Evolutionary conservation across 2,888 invertebrate genomes (phyloP).

Genomic region (Tholera decimalis): DNA sequence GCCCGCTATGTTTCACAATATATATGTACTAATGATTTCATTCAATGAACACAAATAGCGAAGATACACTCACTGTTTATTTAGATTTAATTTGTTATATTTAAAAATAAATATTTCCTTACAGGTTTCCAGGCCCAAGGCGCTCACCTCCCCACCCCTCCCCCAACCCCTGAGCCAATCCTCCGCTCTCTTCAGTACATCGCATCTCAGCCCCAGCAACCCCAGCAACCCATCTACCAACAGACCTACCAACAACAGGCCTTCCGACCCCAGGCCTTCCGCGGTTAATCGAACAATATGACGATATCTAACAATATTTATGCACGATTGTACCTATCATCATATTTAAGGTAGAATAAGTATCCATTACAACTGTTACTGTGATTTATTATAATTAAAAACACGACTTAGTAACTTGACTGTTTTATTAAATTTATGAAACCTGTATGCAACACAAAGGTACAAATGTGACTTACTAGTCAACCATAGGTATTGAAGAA

Average conservation of each 20-base stretch:
- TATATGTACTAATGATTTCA: no score
- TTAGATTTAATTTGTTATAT: background rate
- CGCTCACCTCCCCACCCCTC: slow-evolving; percentile 92
- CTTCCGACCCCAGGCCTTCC: no score
- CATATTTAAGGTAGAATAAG: slow-evolving; percentile 70
- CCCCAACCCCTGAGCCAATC: slow-evolving; percentile 92
- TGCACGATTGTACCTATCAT: slow-evolving; percentile 63
- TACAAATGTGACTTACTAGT: no score
- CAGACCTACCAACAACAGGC: slow-evolving; percentile 61
- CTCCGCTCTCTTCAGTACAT: slow-evolving; percentile 88
- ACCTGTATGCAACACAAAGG: no score
- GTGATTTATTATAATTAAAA: slow-evolving; percentile 83
- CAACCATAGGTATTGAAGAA: no score
- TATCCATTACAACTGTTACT: slow-evolving; percentile 80
- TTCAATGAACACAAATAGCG: no score
- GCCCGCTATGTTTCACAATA: background rate
- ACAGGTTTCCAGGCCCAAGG: slow-evolving; percentile 92
- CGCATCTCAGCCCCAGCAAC: slow-evolving; percentile 72
- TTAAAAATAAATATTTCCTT: slow-evolving; percentile 42
- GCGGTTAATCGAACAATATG: slow-evolving; percentile 74
- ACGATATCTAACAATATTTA: slow-evolving; percentile 62
- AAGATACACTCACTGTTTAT: background rate
- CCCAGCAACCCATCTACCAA: slow-evolving; percentile 61
- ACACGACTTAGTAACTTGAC: slow-evolving; percentile 15
- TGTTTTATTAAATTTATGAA: slow-evolving; percentile 31